Conservation (phyloP, 1,140 invertebrate species). For the Dinothrombium tinctorium region DNA sequence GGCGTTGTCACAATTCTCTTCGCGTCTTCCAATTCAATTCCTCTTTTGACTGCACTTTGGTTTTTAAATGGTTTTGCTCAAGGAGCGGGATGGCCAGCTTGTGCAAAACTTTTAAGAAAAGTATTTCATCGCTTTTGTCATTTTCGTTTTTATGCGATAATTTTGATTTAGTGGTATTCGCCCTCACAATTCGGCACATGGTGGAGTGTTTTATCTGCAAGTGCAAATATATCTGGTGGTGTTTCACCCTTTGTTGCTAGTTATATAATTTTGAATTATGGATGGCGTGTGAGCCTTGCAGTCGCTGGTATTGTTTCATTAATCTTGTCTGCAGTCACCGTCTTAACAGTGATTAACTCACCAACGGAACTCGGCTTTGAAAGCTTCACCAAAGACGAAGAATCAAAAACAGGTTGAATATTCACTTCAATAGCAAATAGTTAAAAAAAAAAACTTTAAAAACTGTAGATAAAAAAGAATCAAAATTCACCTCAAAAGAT, state of each 20-base stretch:
- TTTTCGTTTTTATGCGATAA: slow-evolving; percentile 5
- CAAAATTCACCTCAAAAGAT: neutral
- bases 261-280: slow-evolving; percentile 19
- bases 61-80: slow-evolving; percentile 27
- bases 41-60: slow-evolving; percentile 21
- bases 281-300: slow-evolving; percentile 20
- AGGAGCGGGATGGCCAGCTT: slow-evolving; percentile 26
- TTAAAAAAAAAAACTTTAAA: neutral
- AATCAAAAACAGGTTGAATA: neutral
- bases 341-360: slow-evolving; percentile 3
- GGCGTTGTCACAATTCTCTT: slow-evolving; percentile 23
- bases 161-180: slow-evolving; percentile 24
- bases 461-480: neutral
- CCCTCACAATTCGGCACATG: slow-evolving; percentile 26
- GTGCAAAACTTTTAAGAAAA: slow-evolving; percentile 24
- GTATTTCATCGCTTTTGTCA: slow-evolving; percentile 17
- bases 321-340: neutral
- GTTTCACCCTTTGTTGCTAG: slow-evolving; percentile 23
- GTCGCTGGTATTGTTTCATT: slow-evolving; percentile 17
- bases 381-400: neutral
- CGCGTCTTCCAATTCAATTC: slow-evolving; percentile 16
- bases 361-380: slow-evolving; percentile 6
- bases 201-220: slow-evolving; percentile 26
- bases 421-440: neutral
- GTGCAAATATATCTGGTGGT: slow-evolving; percentile 25